Conservation (phyloP, 2,113 vertebrate genomes). For the Lutjanus erythropterus region DNA sequence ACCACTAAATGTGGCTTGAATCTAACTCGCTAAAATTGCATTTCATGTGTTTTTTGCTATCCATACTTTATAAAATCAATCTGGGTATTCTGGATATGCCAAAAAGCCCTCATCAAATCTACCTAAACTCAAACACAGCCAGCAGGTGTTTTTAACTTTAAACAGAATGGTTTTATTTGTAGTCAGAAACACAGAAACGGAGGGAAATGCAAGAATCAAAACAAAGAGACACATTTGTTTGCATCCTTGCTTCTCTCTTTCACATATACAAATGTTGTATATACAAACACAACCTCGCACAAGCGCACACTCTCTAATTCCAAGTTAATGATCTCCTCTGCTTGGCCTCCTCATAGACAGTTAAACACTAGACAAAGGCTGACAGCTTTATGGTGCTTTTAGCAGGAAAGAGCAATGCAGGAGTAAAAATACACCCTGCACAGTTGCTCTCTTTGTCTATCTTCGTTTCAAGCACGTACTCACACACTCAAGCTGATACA, state of each 20-base stretch:
- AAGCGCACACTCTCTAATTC: conserved; percentile 42
- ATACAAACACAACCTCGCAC: conserved; percentile 49
- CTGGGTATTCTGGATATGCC: too few species aligned
- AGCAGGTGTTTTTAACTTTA: conserved; percentile 10
- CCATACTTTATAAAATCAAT: too few species aligned
- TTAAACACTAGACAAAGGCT: conserved; percentile 53
- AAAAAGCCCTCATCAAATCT: neutral
- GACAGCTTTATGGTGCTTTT: conserved; percentile 49
- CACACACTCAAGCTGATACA: neutral
- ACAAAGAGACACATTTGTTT: conserved; percentile 26
- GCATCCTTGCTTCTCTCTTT: conserved; percentile 28
- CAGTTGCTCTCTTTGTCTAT: neutral
- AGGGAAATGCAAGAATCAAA: conserved; percentile 31
- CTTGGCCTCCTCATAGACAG: conserved; percentile 30
- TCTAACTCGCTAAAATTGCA: too few species aligned
- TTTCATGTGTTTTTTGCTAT: too few species aligned
- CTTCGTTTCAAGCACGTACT: neutral
- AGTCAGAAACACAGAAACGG: neutral
- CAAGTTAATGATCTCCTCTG: conserved; percentile 66
- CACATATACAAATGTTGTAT: conserved; percentile 33
- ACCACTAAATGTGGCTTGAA: too few species aligned
- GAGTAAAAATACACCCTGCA: conserved; percentile 18
- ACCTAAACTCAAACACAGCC: conserved; percentile 1
- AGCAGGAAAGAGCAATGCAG: neutral
- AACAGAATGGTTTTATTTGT: conserved; percentile 15